Evolutionary conservation across 2,888 invertebrate genomes (phyloP), one percentile per base, ranked within the genome.

Genomic region (Aleiodes leptofemur): DNA sequence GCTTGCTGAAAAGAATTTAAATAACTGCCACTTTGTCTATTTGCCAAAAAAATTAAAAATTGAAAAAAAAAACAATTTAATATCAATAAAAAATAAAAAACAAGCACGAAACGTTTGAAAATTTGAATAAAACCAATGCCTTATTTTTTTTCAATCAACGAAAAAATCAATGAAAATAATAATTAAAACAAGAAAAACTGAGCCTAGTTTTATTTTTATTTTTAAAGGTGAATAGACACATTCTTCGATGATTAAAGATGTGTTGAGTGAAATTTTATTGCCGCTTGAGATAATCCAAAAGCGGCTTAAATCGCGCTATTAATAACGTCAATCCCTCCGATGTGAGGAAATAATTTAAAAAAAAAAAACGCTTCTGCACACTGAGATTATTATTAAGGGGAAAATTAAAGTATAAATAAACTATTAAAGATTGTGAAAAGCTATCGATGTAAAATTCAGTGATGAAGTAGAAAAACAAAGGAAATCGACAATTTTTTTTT

Each of bases 1-100:
- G 64, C 64, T 64, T 64, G 64, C 64, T 64, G 43, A 43, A 43
- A 43, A 9, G 43, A 43, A 43, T 43, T 43, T 43, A 64, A 64
- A 64, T 43, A 64, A 64, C 64, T 64, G 64, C 64, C 64, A 64
- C 43, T 64, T 48, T 64, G 64, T 64, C 43, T 43, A 64, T 43
- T 64, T 64, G 64, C 64, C 64, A 64, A 64, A 64, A 43, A 34
- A 64, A 23, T 23, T 23, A 23, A 23, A 23, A 23, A 23, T 2
- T 23, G 23, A 23, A 23, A 2, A 23, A 23, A 1, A 23, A 23
- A 23, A 23, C 23, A 23, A 23, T 23, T n/a, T 14, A 61, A 61
- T 61, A 61, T 61, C 64, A 43, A 64, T 29, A 48, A 38, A 61
- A 43, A 61, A 23, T 23, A 23, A 23, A 23, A 23, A 23, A n/a